Conservation (phyloP, 53 echinoderm and acorn worm species). For the Glandiceps talaboti region DNA sequence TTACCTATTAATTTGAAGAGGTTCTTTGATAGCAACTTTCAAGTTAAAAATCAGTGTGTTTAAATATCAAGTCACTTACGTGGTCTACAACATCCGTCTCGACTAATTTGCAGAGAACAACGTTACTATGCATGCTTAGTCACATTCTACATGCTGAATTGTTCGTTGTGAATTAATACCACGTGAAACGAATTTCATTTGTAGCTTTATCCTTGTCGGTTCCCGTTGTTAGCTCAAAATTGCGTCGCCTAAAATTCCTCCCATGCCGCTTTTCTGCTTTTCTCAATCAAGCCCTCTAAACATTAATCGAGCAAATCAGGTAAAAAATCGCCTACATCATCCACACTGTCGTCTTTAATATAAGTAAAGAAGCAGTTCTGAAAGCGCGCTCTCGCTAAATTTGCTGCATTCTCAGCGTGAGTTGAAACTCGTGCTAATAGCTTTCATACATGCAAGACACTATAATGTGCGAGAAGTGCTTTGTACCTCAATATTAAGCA, state of each 20-base stretch:
- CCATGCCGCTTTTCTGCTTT: not conserved
- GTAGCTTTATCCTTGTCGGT: not conserved
- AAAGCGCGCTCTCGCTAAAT: not conserved
- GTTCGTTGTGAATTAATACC: too few relatives aligned
- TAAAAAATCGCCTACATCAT: not conserved
- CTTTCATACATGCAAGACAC: not conserved
- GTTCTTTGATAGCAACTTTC: too few relatives aligned
- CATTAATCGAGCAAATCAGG: not conserved
- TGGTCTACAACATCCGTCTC: too few relatives aligned
- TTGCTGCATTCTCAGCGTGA: not conserved
- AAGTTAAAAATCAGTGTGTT: too few relatives aligned
- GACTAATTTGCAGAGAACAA: too few relatives aligned
- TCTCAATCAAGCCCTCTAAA: not conserved
- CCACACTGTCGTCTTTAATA: not conserved
- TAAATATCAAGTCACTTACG: too few relatives aligned
- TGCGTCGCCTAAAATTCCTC: not conserved
- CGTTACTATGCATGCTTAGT: too few relatives aligned
- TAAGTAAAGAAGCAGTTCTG: not conserved
- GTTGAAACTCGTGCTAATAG: not conserved
- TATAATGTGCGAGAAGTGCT: not conserved
- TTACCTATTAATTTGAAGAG: too few relatives aligned
- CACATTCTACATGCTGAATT: too few relatives aligned
- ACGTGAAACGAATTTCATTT: not conserved
- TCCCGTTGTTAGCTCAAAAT: not conserved
- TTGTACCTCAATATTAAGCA: not conserved